Percentiles rank a stretch among this genome's conserved stretches.
These are phyloP conservation scores for Lepus townsendii DNA, from an alignment of 2,797 vertebrate species.

Conservation along the genomic window DNA sequence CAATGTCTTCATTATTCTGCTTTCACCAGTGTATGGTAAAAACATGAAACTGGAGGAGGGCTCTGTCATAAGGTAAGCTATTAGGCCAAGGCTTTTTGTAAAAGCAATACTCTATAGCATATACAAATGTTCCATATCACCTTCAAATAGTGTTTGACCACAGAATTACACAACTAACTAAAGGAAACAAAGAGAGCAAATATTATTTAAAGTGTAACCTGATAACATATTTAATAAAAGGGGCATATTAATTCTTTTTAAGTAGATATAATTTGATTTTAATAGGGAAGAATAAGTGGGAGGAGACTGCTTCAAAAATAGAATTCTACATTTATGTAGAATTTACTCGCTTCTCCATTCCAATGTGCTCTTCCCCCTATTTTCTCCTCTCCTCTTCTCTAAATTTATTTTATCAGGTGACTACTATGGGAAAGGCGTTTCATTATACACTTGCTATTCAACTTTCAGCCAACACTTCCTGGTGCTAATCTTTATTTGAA, in stretches of 20 bases:
- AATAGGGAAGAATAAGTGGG: background rate
- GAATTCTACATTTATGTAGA: background rate
- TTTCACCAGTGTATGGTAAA: background rate
- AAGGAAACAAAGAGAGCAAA: background rate
- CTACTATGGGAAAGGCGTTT: background rate
- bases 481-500: slow-evolving; percentile 18
- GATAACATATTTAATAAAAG: slow-evolving; percentile 10
- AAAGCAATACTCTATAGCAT: background rate
- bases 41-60: background rate
- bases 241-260: background rate
- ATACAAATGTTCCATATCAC: background rate
- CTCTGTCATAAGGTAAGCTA: background rate
- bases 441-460: background rate
- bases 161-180: slow-evolving; percentile 24
- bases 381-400: background rate
- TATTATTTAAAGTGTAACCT: background rate
- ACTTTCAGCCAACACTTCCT: background rate
- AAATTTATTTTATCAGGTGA: background rate
- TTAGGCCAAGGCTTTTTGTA: background rate
- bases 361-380: no score
- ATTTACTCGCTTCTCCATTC: background rate
- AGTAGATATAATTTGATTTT: slow-evolving; percentile 27
- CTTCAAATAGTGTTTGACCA: background rate
- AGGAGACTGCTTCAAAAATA: slow-evolving; percentile 19
- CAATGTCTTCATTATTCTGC: background rate